Evolutionary conservation across 2,888 invertebrate species (phyloP), one percentile per base, ranked within the genome.

Genomic region (Rhamphomyia laevipes): DNA sequence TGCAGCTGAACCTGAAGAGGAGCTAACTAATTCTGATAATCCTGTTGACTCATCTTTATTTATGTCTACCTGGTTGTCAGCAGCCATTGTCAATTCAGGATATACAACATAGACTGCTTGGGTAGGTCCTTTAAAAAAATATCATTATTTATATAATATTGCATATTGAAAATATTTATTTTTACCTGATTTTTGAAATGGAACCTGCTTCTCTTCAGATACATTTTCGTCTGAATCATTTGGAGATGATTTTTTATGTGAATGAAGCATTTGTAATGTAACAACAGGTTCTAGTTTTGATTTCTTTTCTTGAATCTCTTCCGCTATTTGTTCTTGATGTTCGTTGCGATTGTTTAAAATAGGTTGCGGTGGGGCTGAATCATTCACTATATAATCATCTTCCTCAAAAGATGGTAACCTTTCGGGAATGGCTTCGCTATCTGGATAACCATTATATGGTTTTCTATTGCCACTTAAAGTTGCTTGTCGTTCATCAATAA

Each of bases 221-320:
- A 56, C 57, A 35, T 57, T 57, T 9, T 60, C 56, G 43, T 68
- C 67, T 10, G 57, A 45, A 35, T n/a, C n/a, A 5, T 61, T 51
- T 70, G 63, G 12, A 2, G 60, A 58, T 0, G 63, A 52, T 44
- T 71, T 63, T 51, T 71, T 67, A 57, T 76, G 72, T 0, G 75
- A 73, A 59, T 82, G 81, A 43, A 83, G 73, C 83, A 83, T 82
- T 66, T 83, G 83, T 31, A 82, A 62, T 0, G 82, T 82, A 12
- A 81, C 76, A 1, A 82, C 76, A 1, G 75, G 74, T 23, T 76
- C 73, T 6, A 75, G 66, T 38, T 66, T 68, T 35, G 63, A 55
- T 35, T 35, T 7, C 4, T n/a, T 13, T n/a, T 35, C 35, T 7
- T 7, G 2, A 6, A 9, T 6, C 4, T 27, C 23, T 27, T 27